A percentile compares a stretch with the other conserved stretches of the same genome.
phyloP scores from a whole-genome alignment of 1,140 invertebrate genomes.

The Limonius californicus region DNA sequence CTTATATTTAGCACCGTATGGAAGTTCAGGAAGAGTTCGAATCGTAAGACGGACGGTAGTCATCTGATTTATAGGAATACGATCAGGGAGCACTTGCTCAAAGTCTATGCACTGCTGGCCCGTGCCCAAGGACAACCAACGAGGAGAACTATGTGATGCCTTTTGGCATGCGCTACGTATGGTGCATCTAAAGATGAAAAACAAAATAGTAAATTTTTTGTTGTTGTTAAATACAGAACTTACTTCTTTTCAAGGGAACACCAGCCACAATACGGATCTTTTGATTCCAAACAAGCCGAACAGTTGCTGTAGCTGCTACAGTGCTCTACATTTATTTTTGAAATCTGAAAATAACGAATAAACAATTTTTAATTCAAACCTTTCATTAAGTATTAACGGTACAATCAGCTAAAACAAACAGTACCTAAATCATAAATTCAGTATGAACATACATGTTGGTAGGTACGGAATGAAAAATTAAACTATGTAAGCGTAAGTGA shows the following conservation, averaged over 20 bases:
- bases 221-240: too few species aligned
- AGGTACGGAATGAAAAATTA: too few species aligned
- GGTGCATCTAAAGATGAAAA: constrained; percentile 64
- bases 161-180: constrained; percentile 84
- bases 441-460: too few species aligned
- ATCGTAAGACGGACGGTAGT: constrained; percentile 83
- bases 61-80: constrained; percentile 81
- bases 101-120: constrained; percentile 95
- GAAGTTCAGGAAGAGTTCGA: constrained; percentile 82
- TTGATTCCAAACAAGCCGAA: constrained; percentile 82
- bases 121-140: constrained; percentile 88
- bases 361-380: neutral
- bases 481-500: too few species aligned
- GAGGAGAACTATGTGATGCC: constrained; percentile 80
- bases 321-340: constrained; percentile 88
- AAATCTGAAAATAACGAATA: constrained; percentile 58
- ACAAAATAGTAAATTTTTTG: neutral
- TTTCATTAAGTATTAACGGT: neutral
- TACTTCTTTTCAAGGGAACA: constrained; percentile 92
- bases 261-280: constrained; percentile 98
- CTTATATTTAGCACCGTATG: constrained; percentile 85
- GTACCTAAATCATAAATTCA: too few species aligned
- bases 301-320: constrained; percentile 88
- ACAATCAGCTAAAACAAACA: too few species aligned
- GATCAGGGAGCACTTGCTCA: constrained; percentile 85